Evolutionary conservation across 92 coral and sea anemone genomes (phyloP).

Genomic region (Zoanthus solanderi): DNA sequence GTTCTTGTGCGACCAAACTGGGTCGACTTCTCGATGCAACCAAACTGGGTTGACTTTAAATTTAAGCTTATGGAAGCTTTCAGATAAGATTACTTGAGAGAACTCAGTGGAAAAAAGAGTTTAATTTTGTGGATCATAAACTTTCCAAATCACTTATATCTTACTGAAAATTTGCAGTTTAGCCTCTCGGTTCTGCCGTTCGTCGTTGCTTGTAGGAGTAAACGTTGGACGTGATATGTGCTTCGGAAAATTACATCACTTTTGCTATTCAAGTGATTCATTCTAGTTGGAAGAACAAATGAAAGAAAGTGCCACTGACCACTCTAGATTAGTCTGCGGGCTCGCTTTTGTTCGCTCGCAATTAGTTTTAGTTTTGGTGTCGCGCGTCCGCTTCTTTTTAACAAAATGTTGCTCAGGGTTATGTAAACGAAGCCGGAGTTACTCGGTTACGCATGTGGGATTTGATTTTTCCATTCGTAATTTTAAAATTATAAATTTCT

Average conservation of each 20-base stretch:
- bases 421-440: too few relatives aligned
- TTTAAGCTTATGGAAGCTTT: conserved; percentile 13
- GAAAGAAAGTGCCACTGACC: too few relatives aligned
- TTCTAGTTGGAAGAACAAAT: too few relatives aligned
- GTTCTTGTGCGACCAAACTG: too few relatives aligned
- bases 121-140: conserved; percentile 49
- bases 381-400: too few relatives aligned
- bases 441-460: too few relatives aligned
- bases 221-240: not conserved
- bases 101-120: conserved; percentile 48
- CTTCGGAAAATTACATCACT: not conserved
- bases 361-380: too few relatives aligned
- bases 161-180: conserved; percentile 44
- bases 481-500: too few relatives aligned
- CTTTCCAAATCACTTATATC: conserved; percentile 53
- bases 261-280: not conserved
- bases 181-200: not conserved
- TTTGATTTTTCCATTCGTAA: too few relatives aligned
- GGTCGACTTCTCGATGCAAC: too few relatives aligned
- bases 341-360: conserved; percentile 15
- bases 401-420: too few relatives aligned
- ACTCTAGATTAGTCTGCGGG: not conserved
- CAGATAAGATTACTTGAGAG: conserved; percentile 45
- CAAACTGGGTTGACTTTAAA: too few relatives aligned
- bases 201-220: conserved; percentile 16